Base-by-base conservation (phyloP, 2,888 invertebrate species). In the Drosophila greeni region DNA sequence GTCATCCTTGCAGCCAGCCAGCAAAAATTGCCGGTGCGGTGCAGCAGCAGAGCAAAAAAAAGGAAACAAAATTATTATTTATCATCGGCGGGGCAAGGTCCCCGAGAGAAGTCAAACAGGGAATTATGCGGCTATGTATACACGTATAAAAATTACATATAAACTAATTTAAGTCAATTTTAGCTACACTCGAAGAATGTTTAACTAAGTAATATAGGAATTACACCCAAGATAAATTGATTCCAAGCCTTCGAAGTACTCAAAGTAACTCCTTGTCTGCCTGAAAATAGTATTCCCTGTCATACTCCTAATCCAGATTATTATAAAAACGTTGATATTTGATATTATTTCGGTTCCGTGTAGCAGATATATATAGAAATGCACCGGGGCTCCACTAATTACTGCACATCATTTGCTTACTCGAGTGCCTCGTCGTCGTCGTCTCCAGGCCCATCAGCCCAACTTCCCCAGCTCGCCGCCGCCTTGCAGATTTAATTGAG, bases 341-440 rank as follows among this genome's bases (percentile, higher is more conserved):
- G 0, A 47, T 31, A 47, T 47, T 8, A 29, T 47, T 47, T 47
- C 5, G 45, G 45, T 31, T 20, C 14, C 14, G 29, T 47, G 45
- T 31, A 47, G 14, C 33, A 48, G 31, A 4, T 33, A 48, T 48
- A 37, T 56, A 23, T 39, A 37, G 40, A 16, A 60, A 51, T 57
- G 57, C 61, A 12, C 43, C 60, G 49, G 66, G 59, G 65, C 48
- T 36, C 68, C 75, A 84, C 85, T 82, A 82, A 82, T 82, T 82
- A 82, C 85, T 81, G 83, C 85, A 84, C 84, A 84, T 82, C 81
- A 82, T 82, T 82, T 82, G 81, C 81, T 84, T 82, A 84, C 83
- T 72, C 83, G 68, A 82, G 82, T 74, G 84, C 67, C 72, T 70
- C 45, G 29, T 29, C 59, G 43, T 18, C 60, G 54, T 51, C 62